Base-by-base conservation (phyloP, 1,140 invertebrate species). In the Contarinia nasturtii region DNA sequence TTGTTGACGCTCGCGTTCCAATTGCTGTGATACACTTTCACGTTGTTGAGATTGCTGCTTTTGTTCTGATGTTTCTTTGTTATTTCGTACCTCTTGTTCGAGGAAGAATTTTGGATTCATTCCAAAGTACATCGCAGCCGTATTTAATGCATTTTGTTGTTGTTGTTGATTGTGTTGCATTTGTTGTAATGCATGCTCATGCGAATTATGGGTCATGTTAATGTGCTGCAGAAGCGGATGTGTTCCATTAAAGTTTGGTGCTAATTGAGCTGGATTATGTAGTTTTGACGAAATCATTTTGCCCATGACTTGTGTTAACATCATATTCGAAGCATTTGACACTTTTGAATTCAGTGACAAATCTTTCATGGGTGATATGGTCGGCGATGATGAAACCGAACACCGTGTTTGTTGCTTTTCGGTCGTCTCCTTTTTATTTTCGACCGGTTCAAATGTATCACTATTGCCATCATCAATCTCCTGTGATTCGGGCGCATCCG, bases 71-170 rank as follows among this genome's bases (percentile, higher is more conserved):
- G 71, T 57, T 65, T 77, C 80, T 65, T 75, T 82, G 14, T 70
- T 77, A 65, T 80, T 67, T 41, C 79, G 67, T 1, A 75, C 77
- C 66, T 83, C 80, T 57, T 79, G 80, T 63, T 84, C 80, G 64
- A 83, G 67, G 52, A 82, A 75, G 52, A 83, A 66, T 55, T 81
- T 81, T 54, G 81, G 78, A 52, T 27, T 27, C 27, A 27, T 27
- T 10, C 77, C 77, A 46, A 80, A 65, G 57, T 82, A 82, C 79
- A 82, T 82, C 34, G 79, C 79, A 2, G 79, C 78, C 14, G 79
- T 77, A 53, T 74, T 77, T 52, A 72, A 77, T 38, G 76, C 60
- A 11, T 57, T 64, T 47, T 70, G 68, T 50, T 71, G 77, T 10
- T 71, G 69, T 52, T 76, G 71, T 21, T 66, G 66, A n/a, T 65